Evolutionary conservation across 2,888 invertebrate genomes (phyloP).

Genomic region (Leucophenga montana): DNA sequence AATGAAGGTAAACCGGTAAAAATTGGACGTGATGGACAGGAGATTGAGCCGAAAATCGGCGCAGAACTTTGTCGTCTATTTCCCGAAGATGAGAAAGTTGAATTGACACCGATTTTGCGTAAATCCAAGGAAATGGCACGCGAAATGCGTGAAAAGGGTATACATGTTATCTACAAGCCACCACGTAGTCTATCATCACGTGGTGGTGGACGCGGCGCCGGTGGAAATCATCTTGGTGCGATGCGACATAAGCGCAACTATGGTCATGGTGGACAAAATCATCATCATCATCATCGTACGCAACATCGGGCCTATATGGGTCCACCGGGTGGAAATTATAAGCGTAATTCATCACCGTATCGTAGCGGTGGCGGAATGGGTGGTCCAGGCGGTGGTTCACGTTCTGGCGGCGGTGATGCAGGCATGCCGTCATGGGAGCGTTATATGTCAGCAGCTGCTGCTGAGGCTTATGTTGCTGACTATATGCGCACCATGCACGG

Average conservation of each 20-base stretch:
- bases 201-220: slow-evolving; percentile 71
- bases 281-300: slow-evolving; percentile 78
- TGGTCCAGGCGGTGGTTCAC: slow-evolving; percentile 59
- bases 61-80: slow-evolving; percentile 93
- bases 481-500: slow-evolving; percentile 92
- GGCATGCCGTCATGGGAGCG: slow-evolving; percentile 79
- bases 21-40: slow-evolving; percentile 98
- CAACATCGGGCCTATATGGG: slow-evolving; percentile 76
- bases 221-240: slow-evolving; percentile 59
- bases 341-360: slow-evolving; percentile 66
- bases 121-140: slow-evolving; percentile 89
- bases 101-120: slow-evolving; percentile 89
- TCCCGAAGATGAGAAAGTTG: slow-evolving; percentile 92
- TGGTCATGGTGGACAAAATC: slow-evolving; percentile 65
- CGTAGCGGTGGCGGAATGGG: slow-evolving; percentile 48
- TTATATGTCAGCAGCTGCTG: slow-evolving; percentile 79
- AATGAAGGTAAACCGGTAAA: slow-evolving; percentile 99
- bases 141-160: slow-evolving; percentile 74
- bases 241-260: slow-evolving; percentile 67
- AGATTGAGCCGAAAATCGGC: slow-evolving; percentile 96
- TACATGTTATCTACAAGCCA: slow-evolving; percentile 72
- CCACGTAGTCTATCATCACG: slow-evolving; percentile 74
- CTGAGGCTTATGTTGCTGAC: slow-evolving; percentile 91
- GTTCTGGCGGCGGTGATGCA: slow-evolving; percentile 76
- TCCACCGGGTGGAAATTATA: slow-evolving; percentile 56